Evolutionary conservation across 2,888 invertebrate genomes (phyloP).

Genomic region (Nineta flava): DNA sequence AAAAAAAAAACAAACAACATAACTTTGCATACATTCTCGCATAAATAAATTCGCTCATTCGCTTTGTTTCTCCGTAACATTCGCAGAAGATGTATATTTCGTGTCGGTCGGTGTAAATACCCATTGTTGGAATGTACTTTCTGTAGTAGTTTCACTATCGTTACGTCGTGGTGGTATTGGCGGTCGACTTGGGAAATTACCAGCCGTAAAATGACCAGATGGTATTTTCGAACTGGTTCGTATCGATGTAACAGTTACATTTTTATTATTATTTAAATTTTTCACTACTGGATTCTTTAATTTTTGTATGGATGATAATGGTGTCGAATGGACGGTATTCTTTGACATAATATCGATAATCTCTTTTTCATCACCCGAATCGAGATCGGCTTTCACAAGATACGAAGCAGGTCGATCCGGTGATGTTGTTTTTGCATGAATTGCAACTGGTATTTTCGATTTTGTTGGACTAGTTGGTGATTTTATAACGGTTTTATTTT

Average conservation of each 20-base stretch:
- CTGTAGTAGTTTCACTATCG: conserved; percentile 8
- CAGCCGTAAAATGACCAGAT: conserved; percentile 21
- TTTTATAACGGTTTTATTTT: conserved; percentile 23
- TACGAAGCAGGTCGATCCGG: conserved; percentile 20
- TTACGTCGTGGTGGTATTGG: conserved; percentile 31
- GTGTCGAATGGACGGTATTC: conserved; percentile 21
- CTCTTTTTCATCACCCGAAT: conserved; percentile 23
- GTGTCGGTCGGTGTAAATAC: conserved; percentile 25
- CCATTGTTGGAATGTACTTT: conserved; percentile 28
- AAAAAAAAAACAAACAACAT: no score
- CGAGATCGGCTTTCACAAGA: conserved; percentile 19
- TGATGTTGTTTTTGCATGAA: conserved; percentile 23
- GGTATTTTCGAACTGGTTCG: conserved; percentile 38
- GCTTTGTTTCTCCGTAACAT: conserved; percentile 12
- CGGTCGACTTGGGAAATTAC: conserved; percentile 23
- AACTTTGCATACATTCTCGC: no score
- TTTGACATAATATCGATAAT: conserved; percentile 26
- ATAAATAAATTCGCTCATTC: conserved; percentile 8
- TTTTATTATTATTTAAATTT: conserved; percentile 33
- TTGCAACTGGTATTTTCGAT: conserved; percentile 26
- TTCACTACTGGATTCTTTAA: conserved; percentile 30
- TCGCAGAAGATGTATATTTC: conserved; percentile 5
- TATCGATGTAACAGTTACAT: conserved; percentile 45
- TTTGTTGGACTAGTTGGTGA: conserved; percentile 18
- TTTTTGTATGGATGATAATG: conserved; percentile 16